phyloP scores from a whole-genome alignment of 2,888 invertebrate species.

The Neria commutata region DNA sequence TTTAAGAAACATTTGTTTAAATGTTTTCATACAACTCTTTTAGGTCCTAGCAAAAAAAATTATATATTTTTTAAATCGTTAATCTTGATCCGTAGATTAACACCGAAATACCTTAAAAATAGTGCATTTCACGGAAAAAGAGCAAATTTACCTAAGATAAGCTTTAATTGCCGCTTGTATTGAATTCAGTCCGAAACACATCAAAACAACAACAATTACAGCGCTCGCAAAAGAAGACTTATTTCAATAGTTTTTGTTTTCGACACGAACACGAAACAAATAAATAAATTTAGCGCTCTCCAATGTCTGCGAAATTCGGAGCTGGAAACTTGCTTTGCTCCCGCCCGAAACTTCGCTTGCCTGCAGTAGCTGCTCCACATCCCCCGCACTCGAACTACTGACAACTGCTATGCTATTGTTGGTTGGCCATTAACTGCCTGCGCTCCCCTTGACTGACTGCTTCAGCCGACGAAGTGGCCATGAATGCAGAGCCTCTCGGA shows the following conservation, averaged over 20 bases:
- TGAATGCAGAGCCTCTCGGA: constrained; percentile 1
- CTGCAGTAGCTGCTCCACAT: background rate
- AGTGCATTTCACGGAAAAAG: background rate
- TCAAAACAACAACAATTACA: background rate
- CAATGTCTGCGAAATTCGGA: no score
- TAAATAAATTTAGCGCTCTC: constrained; percentile 12
- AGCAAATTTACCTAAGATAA: no score
- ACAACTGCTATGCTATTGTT: constrained; percentile 3
- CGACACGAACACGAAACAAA: constrained; percentile 11
- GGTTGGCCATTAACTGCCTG: background rate
- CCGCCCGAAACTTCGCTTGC: constrained; percentile 19
- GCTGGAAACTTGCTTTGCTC: constrained; percentile 8
- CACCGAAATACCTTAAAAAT: background rate
- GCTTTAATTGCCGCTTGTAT: no score
- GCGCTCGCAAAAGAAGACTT: constrained; percentile 16
- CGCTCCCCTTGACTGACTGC: no score
- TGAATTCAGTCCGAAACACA: no score
- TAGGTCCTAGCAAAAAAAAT: background rate
- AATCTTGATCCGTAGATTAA: no score
- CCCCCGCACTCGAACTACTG: background rate
- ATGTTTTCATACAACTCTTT: no score
- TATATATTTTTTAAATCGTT: no score
- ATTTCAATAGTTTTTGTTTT: constrained; percentile 21
- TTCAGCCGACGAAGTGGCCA: background rate
- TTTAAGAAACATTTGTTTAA: background rate